Conservation (phyloP, 2,113 vertebrate genomes). For the Galemys pyrenaicus region DNA sequence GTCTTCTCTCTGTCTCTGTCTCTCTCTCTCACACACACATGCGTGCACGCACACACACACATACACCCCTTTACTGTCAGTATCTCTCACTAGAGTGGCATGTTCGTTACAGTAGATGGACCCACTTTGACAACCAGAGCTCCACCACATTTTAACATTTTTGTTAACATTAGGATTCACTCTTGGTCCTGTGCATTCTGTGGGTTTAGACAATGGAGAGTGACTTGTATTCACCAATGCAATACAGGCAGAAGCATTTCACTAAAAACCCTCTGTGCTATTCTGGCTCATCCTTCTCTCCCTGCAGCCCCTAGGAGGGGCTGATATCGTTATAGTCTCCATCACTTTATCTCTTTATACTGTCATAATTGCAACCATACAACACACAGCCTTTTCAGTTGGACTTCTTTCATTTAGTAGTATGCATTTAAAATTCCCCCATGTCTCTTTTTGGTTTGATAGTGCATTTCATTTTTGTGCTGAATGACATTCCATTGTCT, state of each 20-base stretch:
- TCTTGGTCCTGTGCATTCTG: background rate
- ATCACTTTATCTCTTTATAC: background rate
- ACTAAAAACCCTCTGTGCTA: background rate
- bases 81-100: background rate
- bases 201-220: background rate
- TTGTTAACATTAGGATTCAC: background rate
- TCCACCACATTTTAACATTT: no score
- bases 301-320: background rate
- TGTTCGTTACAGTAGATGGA: background rate
- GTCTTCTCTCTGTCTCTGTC: no score
- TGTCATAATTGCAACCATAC: background rate
- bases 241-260: background rate
- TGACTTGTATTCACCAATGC: rapidly evolving
- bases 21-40: background rate
- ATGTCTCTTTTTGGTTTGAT: background rate
- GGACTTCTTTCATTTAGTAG: background rate
- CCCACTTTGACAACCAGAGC: background rate
- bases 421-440: background rate
- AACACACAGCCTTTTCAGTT: background rate
- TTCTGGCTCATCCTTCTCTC: rapidly evolving
- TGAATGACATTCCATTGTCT: background rate
- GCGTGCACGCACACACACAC: no score
- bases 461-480: background rate
- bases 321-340: background rate
- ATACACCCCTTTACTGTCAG: background rate